phyloP scores from a whole-genome alignment of 1,140 invertebrate species.

The Leguminivora glycinivorella region DNA sequence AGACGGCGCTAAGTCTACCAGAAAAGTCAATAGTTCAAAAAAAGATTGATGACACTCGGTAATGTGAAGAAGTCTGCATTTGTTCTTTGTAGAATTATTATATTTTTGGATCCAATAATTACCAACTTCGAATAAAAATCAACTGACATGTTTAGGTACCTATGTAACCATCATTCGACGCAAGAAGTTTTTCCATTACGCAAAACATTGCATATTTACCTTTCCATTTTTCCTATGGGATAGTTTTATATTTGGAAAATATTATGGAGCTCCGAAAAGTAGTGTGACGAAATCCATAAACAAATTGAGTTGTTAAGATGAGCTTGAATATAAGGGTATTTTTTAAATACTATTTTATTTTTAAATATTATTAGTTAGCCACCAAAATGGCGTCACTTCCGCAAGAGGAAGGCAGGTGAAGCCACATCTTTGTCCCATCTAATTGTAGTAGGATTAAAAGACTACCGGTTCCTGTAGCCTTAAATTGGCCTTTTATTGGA shows the following conservation, averaged over 20 bases:
- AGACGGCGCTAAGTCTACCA: constrained; percentile 30
- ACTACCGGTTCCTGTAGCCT: neutral
- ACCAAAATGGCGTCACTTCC: neutral
- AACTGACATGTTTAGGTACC: too few relatives aligned
- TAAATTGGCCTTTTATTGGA: too few relatives aligned
- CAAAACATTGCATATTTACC: neutral
- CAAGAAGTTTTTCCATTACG: neutral
- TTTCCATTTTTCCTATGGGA: neutral
- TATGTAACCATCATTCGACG: too few relatives aligned
- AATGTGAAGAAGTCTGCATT: neutral
- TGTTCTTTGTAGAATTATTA: neutral
- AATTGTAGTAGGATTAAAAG: constrained; percentile 12
- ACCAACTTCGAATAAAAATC: too few relatives aligned
- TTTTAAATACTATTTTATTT: too few relatives aligned
- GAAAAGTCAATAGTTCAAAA: constrained; percentile 28
- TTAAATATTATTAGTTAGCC: too few relatives aligned
- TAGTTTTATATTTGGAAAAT: neutral
- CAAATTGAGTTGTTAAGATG: neutral
- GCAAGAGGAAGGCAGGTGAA: neutral
- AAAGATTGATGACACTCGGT: constrained; percentile 9
- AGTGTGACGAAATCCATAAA: neutral
- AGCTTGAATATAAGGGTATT: too few relatives aligned
- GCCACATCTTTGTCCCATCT: neutral
- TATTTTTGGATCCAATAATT: too few relatives aligned
- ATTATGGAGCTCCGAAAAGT: neutral